phyloP scores from a whole-genome alignment of 2,797 vertebrate species.

The Neostethus bicornis region DNA sequence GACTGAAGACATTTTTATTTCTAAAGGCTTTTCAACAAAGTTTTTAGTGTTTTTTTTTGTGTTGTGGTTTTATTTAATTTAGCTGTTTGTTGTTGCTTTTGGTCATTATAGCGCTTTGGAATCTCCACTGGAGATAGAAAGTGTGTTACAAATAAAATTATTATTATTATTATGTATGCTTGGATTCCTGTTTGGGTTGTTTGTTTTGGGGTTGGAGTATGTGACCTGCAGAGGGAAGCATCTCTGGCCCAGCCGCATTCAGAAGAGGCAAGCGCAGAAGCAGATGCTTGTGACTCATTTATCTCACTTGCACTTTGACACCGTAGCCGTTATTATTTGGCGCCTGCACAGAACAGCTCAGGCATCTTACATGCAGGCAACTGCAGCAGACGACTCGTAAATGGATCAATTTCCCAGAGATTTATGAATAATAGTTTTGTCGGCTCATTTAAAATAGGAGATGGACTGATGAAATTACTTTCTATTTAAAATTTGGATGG shows the following conservation, averaged over 20 bases:
- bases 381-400: conserved; percentile 56
- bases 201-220: conserved; percentile 17
- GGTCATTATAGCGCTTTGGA: too few relatives aligned
- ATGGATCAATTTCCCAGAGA: conserved; percentile 62
- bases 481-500: background rate
- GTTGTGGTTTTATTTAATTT: too few relatives aligned
- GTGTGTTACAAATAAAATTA: too few relatives aligned
- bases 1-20: too few relatives aligned
- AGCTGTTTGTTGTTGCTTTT: too few relatives aligned
- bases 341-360: conserved; percentile 64
- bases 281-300: conserved; percentile 73
- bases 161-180: too few relatives aligned
- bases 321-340: conserved; percentile 68
- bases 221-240: conserved; percentile 38
- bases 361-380: conserved; percentile 54
- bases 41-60: too few relatives aligned
- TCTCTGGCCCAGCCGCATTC: conserved; percentile 54
- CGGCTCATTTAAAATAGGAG: background rate
- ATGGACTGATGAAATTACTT: background rate
- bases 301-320: conserved; percentile 76
- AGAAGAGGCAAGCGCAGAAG: conserved; percentile 52
- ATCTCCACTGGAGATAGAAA: too few relatives aligned
- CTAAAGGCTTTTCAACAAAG: too few relatives aligned
- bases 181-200: conserved; percentile 2
- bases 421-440: conserved; percentile 61